These are phyloP conservation scores for Phalloptychus januarius DNA, from an alignment of 2,797 vertebrate species.

Conservation along the genomic window DNA sequence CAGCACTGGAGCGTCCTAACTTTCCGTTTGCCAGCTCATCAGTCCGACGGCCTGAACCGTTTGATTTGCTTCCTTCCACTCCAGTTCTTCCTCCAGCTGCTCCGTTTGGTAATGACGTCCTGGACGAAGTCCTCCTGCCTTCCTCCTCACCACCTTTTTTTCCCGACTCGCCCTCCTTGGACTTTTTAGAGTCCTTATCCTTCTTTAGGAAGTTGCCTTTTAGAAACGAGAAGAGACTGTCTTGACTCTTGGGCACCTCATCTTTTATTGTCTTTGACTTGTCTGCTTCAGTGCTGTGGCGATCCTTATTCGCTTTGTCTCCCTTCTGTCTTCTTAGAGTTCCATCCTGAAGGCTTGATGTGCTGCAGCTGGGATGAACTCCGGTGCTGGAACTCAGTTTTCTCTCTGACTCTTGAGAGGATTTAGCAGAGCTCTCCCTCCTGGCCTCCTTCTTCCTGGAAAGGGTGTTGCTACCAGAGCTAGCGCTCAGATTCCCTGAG, in stretches of 20 bases:
- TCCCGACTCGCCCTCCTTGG: constrained; percentile 59
- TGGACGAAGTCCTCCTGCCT: constrained; percentile 58
- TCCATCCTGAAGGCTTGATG: constrained; percentile 63
- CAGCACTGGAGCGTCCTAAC: constrained; percentile 42
- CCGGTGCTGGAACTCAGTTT: constrained; percentile 55
- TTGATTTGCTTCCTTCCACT: constrained; percentile 52
- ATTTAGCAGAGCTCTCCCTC: constrained; percentile 66
- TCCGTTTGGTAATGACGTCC: constrained; percentile 73
- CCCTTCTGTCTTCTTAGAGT: constrained; percentile 57
- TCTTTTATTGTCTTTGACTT: constrained; percentile 57
- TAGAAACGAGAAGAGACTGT: constrained; percentile 82
- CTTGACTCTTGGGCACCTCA: constrained; percentile 67
- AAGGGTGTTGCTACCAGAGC: constrained; percentile 67
- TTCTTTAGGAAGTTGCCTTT: constrained; percentile 83
- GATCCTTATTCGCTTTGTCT: constrained; percentile 40
- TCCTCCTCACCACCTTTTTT: constrained; percentile 43
- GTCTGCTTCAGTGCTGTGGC: constrained; percentile 41
- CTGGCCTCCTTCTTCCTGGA: constrained; percentile 76
- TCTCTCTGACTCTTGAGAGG: constrained; percentile 49
- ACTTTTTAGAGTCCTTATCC: constrained; percentile 74
- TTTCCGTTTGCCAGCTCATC: constrained; percentile 75
- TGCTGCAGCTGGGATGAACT: constrained; percentile 57
- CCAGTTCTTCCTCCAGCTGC: constrained; percentile 48
- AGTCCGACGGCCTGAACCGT: constrained; percentile 18
- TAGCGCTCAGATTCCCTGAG: constrained; percentile 43